Conservation (phyloP, 2,113 vertebrate species). For the Ciconia boyciana region DNA sequence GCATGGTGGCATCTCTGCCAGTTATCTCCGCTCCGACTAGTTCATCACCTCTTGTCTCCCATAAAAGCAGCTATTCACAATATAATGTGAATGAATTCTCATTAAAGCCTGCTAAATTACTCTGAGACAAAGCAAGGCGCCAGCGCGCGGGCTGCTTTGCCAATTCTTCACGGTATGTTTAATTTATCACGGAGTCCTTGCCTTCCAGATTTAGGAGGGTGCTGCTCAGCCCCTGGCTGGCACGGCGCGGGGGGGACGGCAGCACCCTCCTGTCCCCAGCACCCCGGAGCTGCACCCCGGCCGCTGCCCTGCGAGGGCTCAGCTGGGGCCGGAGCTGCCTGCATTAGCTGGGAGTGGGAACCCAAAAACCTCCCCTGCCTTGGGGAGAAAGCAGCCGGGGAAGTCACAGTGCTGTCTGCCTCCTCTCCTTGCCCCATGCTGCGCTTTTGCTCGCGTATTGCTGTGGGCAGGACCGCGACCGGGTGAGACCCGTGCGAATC, state of each 20-base stretch:
- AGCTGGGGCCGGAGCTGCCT: not conserved
- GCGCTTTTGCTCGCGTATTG: accelerated
- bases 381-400: not conserved
- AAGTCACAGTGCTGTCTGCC: not conserved
- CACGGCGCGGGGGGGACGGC: accelerated
- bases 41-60: conserved; percentile 19
- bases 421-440: not conserved
- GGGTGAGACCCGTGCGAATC: not conserved
- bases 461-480: not conserved
- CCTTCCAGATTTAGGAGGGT: not conserved
- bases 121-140: conserved; percentile 1
- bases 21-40: not conserved
- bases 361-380: not conserved
- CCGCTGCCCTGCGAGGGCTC: not conserved
- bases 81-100: conserved; percentile 5
- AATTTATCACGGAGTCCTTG: not conserved
- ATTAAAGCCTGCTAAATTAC: conserved; percentile 46
- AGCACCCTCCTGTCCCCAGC: not conserved
- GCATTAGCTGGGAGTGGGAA: not conserved
- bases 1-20: not conserved
- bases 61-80: not conserved
- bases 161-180: not conserved
- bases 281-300: not conserved
- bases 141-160: not conserved
- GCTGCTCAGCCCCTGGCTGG: not conserved